Evolutionary conservation across 2,113 vertebrate species (phyloP).

Genomic region (Camelus dromedarius): DNA sequence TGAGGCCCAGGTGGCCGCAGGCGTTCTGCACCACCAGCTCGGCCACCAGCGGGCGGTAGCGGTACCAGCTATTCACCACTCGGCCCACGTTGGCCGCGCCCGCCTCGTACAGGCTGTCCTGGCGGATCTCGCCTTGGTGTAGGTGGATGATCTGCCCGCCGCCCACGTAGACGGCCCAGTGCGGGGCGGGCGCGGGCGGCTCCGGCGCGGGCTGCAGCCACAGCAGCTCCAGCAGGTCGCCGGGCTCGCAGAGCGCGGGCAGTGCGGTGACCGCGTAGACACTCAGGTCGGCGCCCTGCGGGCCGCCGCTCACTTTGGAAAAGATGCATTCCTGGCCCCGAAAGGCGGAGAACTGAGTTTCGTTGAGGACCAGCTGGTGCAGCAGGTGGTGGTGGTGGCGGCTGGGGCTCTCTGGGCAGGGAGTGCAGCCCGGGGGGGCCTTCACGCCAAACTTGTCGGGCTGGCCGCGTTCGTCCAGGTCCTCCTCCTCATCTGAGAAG

Average conservation of each 20-base stretch:
- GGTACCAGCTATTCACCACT: conserved; percentile 98
- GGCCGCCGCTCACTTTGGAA: conserved; percentile 96
- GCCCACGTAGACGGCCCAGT: conserved; percentile 97
- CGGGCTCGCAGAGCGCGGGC: conserved; percentile 96
- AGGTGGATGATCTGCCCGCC: conserved; percentile 96
- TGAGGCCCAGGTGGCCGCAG: conserved; percentile 95
- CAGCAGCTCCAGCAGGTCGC: conserved; percentile 97
- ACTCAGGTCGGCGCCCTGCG: conserved; percentile 94
- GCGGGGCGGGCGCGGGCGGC: conserved; percentile 90
- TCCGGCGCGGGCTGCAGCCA: conserved; percentile 89
- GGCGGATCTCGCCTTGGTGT: conserved; percentile 97
- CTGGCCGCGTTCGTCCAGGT: conserved; percentile 97
- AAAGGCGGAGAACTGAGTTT: conserved; percentile 98
- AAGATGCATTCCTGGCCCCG: conserved; percentile 99
- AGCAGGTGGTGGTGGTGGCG: conserved; percentile 82
- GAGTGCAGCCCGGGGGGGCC: conserved; percentile 83
- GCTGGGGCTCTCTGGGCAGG: conserved; percentile 87
- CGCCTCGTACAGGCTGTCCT: conserved; percentile 96
- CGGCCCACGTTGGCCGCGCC: conserved; percentile 94
- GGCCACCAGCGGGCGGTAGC: conserved; percentile 96
- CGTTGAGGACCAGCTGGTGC: conserved; percentile 92
- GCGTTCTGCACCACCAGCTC: conserved; percentile 99
- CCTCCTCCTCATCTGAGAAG: conserved; percentile 99
- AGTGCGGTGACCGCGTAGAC: conserved; percentile 94
- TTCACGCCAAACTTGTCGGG: conserved; percentile 93